A percentile compares a stretch with the other conserved stretches of the same genome.
These are phyloP conservation scores for Corythoichthys haematopterus DNA, from an alignment of 2,113 vertebrate genomes.

Conservation along the genomic window DNA sequence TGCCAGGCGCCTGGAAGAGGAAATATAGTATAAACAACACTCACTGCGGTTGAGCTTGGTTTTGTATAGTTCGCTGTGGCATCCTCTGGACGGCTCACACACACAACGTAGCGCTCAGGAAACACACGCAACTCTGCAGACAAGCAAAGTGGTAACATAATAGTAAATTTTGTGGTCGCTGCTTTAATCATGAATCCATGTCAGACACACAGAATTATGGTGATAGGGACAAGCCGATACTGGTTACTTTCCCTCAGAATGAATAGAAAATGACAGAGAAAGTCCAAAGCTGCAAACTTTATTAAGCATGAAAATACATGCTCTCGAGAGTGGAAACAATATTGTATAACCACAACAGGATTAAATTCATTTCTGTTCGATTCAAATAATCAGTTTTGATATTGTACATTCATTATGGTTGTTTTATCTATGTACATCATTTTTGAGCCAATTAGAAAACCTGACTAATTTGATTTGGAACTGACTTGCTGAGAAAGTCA, in stretches of 20 bases:
- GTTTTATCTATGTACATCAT: constrained; percentile 8
- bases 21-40: constrained; percentile 73
- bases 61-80: constrained; percentile 60
- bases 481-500: constrained; percentile 46
- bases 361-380: neutral
- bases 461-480: constrained; percentile 50
- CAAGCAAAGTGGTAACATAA: constrained; percentile 46
- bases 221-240: constrained; percentile 44
- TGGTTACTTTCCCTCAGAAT: constrained; percentile 46
- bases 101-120: constrained; percentile 87
- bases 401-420: neutral
- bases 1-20: constrained; percentile 66
- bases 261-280: constrained; percentile 46
- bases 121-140: constrained; percentile 81
- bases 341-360: neutral
- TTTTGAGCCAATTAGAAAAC: constrained; percentile 34
- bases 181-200: constrained; percentile 49
- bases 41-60: constrained; percentile 70
- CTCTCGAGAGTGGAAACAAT: constrained; percentile 10
- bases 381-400: neutral
- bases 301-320: constrained; percentile 49
- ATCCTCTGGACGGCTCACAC: constrained; percentile 76
- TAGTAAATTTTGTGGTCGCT: constrained; percentile 52
- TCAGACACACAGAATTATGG: constrained; percentile 49
- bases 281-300: constrained; percentile 36